Evolutionary conservation across 2,113 vertebrate genomes (phyloP), one percentile per base, ranked within the genome.

Genomic region (Donacobius atricapilla): DNA sequence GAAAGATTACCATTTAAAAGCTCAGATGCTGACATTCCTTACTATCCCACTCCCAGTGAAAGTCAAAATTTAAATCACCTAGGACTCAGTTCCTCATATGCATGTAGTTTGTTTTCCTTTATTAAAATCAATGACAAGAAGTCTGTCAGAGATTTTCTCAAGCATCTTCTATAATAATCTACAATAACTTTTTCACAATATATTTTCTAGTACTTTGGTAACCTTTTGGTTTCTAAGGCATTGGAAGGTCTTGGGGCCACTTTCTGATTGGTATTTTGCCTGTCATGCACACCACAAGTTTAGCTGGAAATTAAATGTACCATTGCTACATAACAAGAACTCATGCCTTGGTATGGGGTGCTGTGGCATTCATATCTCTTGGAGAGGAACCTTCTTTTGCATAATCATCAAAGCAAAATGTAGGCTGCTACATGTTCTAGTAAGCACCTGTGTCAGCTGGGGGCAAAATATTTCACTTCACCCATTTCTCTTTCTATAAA

Each of bases 1-100:
- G 88, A 86, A 94, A 96, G 54, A 54, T 50, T 92, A 53, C 54
- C 4, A 9, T 83, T 94, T 90, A 48, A 92, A 95, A 93, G 45
- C 17, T 45, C 42, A 86, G 68, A 73, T 73, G 42, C 50, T 83
- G 83, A 73, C 54, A 61, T 88, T 92, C 64, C 37, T 94, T 63
- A 57, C 31, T 54, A 58, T 83, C 50, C 71, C 50, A 27, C 16
- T 90, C 19, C 39, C 24, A 65, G 10, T 71, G 42, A 54, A 96
- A 90, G 50, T 80, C 86, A 87, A 69, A 65, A 66, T 47, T 3
- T 2, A 80, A 93, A 83, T 90, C 68, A 93, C 45, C 50, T 57
- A 83, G 61, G 44, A 82, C 65, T 76, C 75, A 16, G 17, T 28
- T 89, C 37, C 22, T 71, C 28, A 12, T 72, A 56, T 64, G 31